phyloP scores from a whole-genome alignment of 2,888 invertebrate genomes.

The Eupithecia subfuscata region DNA sequence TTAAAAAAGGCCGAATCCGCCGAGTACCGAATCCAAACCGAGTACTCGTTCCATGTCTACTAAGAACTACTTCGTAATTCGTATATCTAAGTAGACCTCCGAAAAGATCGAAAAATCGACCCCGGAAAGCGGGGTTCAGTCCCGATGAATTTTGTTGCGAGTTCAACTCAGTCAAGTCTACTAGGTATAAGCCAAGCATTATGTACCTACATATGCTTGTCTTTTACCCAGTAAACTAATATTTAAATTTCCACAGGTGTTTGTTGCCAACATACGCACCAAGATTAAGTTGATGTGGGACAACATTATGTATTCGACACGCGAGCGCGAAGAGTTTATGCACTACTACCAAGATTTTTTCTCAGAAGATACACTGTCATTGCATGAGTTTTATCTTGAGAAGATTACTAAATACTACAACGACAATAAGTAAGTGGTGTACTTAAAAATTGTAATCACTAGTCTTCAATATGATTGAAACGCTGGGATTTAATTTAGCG shows the following conservation, averaged over 20 bases:
- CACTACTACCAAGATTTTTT: constrained; percentile 87
- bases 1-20: too few relatives aligned
- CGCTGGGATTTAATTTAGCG: neutral
- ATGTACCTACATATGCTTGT: neutral
- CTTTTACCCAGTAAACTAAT: neutral
- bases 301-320: constrained; percentile 87
- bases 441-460: neutral
- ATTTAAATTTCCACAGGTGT: constrained; percentile 63
- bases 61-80: too few relatives aligned
- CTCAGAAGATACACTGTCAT: constrained; percentile 90
- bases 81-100: neutral
- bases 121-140: neutral
- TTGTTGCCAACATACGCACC: constrained; percentile 87
- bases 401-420: constrained; percentile 87
- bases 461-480: neutral
- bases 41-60: too few relatives aligned
- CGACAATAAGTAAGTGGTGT: constrained; percentile 82
- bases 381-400: constrained; percentile 91
- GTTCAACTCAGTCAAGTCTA: too few relatives aligned
- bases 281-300: constrained; percentile 91
- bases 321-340: constrained; percentile 85
- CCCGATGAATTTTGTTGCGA: neutral
- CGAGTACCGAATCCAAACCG: too few relatives aligned
- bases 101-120: too few relatives aligned
- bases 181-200: too few relatives aligned